Conservation (phyloP, 2,888 invertebrate genomes). For the Cantharis rufa region DNA sequence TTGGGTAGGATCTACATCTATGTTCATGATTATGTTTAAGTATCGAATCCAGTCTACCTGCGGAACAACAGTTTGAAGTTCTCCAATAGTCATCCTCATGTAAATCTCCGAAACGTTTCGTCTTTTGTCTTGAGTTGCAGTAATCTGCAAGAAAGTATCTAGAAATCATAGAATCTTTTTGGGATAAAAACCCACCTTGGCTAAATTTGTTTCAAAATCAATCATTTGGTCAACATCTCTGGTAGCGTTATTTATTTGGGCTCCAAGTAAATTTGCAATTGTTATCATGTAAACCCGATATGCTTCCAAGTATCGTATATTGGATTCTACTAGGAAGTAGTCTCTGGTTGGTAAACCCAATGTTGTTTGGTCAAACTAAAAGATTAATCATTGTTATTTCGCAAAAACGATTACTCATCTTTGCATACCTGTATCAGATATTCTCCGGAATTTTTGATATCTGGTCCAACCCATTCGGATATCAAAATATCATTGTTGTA, state of each 20-base stretch:
- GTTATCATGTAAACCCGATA: constrained; percentile 79
- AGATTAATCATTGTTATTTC: constrained; percentile 17
- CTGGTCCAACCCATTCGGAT: constrained; percentile 88
- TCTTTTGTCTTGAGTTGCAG: constrained; percentile 77
- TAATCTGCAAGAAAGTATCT: constrained; percentile 59
- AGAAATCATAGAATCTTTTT: too few relatives aligned
- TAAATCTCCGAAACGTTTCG: constrained; percentile 85
- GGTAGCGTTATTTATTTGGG: constrained; percentile 63
- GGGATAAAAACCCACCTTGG: constrained; percentile 54
- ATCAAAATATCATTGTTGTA: constrained; percentile 86
- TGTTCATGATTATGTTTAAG: constrained; percentile 69
- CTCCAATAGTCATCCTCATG: constrained; percentile 73
- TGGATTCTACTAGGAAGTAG: constrained; percentile 71
- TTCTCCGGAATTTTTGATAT: constrained; percentile 89
- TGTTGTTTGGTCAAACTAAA: constrained; percentile 85
- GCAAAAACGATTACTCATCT: background rate
- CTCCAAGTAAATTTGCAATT: constrained; percentile 75
- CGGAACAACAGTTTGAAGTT: constrained; percentile 69
- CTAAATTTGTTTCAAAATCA: constrained; percentile 77
- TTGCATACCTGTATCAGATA: constrained; percentile 75
- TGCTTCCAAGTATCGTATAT: constrained; percentile 72
- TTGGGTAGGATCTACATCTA: constrained; percentile 64
- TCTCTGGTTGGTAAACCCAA: constrained; percentile 77
- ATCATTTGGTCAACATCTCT: constrained; percentile 74
- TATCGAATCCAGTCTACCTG: constrained; percentile 76